Conservation (phyloP, 2,113 vertebrate species). For the Vimba vimba region DNA sequence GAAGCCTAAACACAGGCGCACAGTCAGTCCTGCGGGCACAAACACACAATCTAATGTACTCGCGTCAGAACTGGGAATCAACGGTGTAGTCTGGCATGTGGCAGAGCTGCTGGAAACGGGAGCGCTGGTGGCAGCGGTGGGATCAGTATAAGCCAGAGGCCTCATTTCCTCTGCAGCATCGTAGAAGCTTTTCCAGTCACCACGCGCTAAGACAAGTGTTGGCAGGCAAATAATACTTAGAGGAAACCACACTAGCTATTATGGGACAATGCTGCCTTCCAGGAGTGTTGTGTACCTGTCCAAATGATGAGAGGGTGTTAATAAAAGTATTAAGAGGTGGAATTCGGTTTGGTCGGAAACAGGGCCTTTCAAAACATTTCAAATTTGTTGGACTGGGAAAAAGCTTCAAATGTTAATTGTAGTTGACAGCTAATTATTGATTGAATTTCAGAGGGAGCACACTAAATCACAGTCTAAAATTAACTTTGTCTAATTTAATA, state of each 20-base stretch:
- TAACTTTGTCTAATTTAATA: neutral
- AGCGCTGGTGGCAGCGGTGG: slow-evolving; percentile 30
- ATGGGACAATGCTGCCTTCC: slow-evolving; percentile 60
- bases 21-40: slow-evolving; percentile 78
- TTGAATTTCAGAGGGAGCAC: slow-evolving; percentile 38
- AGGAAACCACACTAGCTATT: slow-evolving; percentile 61
- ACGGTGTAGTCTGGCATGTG: slow-evolving; percentile 62
- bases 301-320: slow-evolving; percentile 48
- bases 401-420: slow-evolving; percentile 45
- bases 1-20: slow-evolving; percentile 81
- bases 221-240: slow-evolving; percentile 46
- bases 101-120: slow-evolving; percentile 40
- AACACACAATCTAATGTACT: slow-evolving; percentile 80
- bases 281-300: slow-evolving; percentile 39
- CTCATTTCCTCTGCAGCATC: slow-evolving; percentile 28
- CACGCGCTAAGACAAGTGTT: slow-evolving; percentile 19
- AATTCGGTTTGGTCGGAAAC: neutral
- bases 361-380: slow-evolving; percentile 46
- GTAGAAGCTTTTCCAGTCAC: slow-evolving; percentile 15
- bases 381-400: slow-evolving; percentile 42
- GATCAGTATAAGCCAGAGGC: slow-evolving; percentile 53
- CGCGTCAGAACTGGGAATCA: slow-evolving; percentile 74
- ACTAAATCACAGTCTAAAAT: neutral
- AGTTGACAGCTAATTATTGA: slow-evolving; percentile 52
- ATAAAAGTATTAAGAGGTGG: slow-evolving; percentile 40